A percentile compares a stretch with the other conserved stretches of the same genome.
phyloP scores from a whole-genome alignment of 2,888 invertebrate species.

The Ochropacha duplaris region DNA sequence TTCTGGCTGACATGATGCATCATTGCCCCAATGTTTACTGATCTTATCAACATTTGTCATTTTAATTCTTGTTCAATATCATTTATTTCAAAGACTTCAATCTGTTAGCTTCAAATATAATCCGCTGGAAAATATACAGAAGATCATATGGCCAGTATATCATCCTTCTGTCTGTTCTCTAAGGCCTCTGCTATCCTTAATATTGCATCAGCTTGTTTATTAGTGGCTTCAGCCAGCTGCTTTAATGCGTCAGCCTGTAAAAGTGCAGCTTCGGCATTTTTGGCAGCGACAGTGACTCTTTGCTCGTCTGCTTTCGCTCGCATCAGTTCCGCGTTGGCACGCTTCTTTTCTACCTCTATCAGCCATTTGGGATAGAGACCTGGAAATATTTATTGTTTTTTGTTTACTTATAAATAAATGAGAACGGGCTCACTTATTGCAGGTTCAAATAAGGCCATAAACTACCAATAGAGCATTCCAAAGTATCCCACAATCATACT shows the following conservation, averaged over 20 bases:
- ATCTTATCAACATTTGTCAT: neutral
- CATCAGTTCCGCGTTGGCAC: slow-evolving; percentile 58
- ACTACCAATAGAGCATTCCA: too few species aligned
- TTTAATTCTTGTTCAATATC: neutral
- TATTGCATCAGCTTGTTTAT: slow-evolving; percentile 55
- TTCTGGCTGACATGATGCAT: too few species aligned
- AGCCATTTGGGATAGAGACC: slow-evolving; percentile 67
- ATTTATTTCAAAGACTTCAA: too few species aligned
- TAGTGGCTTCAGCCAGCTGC: slow-evolving; percentile 55
- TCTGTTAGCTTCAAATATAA: neutral
- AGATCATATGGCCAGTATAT: slow-evolving; percentile 24
- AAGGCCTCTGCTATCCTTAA: slow-evolving; percentile 50
- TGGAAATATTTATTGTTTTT: slow-evolving; percentile 26
- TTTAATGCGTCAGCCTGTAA: slow-evolving; percentile 58
- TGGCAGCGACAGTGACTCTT: slow-evolving; percentile 41
- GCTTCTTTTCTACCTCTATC: slow-evolving; percentile 62
- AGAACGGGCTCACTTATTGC: too few species aligned
- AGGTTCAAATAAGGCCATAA: too few species aligned
- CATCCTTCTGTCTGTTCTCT: slow-evolving; percentile 39
- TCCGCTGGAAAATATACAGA: neutral
- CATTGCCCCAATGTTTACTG: too few species aligned
- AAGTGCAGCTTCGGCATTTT: slow-evolving; percentile 54
- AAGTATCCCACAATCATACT: too few species aligned
- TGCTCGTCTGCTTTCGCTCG: slow-evolving; percentile 59
- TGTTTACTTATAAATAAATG: too few species aligned